phyloP scores from a whole-genome alignment of 2,113 vertebrate genomes.

The Brevimyrus niger region DNA sequence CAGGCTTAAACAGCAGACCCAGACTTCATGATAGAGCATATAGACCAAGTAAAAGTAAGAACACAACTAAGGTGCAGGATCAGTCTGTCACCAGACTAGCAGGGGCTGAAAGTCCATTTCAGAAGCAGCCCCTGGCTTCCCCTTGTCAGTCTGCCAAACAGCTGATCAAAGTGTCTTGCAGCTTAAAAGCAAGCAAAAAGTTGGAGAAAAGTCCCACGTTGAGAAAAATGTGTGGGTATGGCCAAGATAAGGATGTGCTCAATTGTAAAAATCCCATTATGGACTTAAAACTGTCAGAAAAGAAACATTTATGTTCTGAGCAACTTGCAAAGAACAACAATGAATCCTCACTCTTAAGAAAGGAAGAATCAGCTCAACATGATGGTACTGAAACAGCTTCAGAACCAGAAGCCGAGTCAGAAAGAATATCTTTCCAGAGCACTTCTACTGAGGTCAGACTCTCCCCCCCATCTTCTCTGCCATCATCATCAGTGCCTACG shows the following conservation, averaged over 20 bases:
- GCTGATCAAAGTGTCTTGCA: constrained; percentile 44
- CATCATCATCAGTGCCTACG: constrained; percentile 37
- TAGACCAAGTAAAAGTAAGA: constrained; percentile 60
- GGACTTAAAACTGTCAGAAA: not conserved
- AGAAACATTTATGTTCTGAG: not conserved
- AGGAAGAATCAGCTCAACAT: constrained; percentile 5
- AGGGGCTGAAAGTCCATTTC: constrained; percentile 43
- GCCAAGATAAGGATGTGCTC: not conserved
- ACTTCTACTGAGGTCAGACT: constrained; percentile 66
- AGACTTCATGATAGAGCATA: constrained; percentile 53
- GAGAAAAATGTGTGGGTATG: not conserved
- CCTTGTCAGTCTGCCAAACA: constrained; percentile 54
- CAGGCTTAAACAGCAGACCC: constrained; percentile 50
- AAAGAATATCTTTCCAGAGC: constrained; percentile 50
- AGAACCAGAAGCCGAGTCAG: constrained; percentile 39
- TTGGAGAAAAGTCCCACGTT: not conserved
- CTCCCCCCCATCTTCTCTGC: constrained; percentile 41
- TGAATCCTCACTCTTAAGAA: not conserved
- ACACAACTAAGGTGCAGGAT: constrained; percentile 57
- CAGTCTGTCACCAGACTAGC: constrained; percentile 23
- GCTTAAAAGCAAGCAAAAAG: constrained; percentile 43
- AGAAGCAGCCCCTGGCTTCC: constrained; percentile 52
- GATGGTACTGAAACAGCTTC: not conserved
- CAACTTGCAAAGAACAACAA: not conserved
- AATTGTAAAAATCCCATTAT: not conserved